A percentile compares a stretch with the other conserved stretches of the same genome.
phyloP scores from a whole-genome alignment of 2,888 invertebrate genomes.

The Eupithecia pulchellata region DNA sequence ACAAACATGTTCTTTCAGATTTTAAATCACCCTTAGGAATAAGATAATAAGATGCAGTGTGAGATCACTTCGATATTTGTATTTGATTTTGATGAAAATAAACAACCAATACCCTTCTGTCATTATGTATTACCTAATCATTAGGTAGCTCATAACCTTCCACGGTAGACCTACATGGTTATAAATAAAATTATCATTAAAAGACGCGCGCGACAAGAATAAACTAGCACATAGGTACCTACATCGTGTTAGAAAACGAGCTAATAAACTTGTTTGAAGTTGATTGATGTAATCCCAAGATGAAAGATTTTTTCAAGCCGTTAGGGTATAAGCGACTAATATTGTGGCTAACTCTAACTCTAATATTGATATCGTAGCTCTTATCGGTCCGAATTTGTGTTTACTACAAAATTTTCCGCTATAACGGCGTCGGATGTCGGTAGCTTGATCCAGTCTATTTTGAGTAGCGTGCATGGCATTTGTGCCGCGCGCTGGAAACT shows the following conservation, averaged over 20 bases:
- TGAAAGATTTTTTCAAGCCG: neutral
- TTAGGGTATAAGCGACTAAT: neutral
- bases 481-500: slow-evolving; percentile 80
- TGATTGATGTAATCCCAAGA: slow-evolving; percentile 4
- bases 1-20: neutral
- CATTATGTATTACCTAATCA: too few species aligned
- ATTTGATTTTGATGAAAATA: neutral
- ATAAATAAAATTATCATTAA: slow-evolving; percentile 51
- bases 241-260: neutral
- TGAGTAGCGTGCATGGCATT: slow-evolving; percentile 76
- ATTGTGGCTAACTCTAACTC: slow-evolving; percentile 1
- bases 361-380: neutral
- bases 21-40: neutral
- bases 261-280: slow-evolving; percentile 4
- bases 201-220: neutral
- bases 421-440: slow-evolving; percentile 65
- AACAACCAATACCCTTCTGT: slow-evolving; percentile 75
- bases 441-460: slow-evolving; percentile 70
- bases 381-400: neutral
- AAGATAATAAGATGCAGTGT: neutral
- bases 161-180: slow-evolving; percentile 59
- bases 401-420: slow-evolving; percentile 36
- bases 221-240: neutral
- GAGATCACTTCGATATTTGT: neutral
- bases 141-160: slow-evolving; percentile 5